Evolutionary conservation across 2,888 invertebrate species (phyloP).

Genomic region (Microctonus hyperodae): DNA sequence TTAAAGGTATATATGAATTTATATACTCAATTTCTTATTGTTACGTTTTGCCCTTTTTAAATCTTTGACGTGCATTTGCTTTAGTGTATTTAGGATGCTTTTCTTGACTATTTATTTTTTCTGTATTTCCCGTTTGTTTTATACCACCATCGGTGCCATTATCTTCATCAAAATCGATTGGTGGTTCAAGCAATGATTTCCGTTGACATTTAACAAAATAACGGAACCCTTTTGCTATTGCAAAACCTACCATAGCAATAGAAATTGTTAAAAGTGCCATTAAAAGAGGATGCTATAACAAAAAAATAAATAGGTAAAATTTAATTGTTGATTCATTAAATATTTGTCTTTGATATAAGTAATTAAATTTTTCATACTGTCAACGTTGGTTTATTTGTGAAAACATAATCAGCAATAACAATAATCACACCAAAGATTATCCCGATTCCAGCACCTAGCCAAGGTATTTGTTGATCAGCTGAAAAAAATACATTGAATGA

Average conservation of each 20-base stretch:
- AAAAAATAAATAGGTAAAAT: conserved; percentile 21
- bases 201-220: conserved; percentile 67
- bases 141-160: conserved; percentile 44
- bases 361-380: conserved; percentile 65
- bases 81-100: conserved; percentile 70
- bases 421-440: conserved; percentile 74
- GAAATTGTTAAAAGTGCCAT: conserved; percentile 76
- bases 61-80: conserved; percentile 78
- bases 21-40: no score
- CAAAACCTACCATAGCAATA: conserved; percentile 73
- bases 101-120: conserved; percentile 45
- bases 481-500: conserved; percentile 50
- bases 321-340: conserved; percentile 19
- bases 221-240: conserved; percentile 69
- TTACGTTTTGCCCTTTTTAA: conserved; percentile 76
- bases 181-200: conserved; percentile 66
- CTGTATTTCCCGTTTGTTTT: conserved; percentile 43
- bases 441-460: conserved; percentile 78
- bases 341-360: conserved; percentile 1
- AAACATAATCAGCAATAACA: conserved; percentile 73
- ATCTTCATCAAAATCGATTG: conserved; percentile 63
- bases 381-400: conserved; percentile 71
- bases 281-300: conserved; percentile 73
- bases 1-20: not conserved
- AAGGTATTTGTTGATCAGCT: conserved; percentile 77